Conservation (phyloP, 2,888 invertebrate genomes). For the Megalurothrips usitatus region DNA sequence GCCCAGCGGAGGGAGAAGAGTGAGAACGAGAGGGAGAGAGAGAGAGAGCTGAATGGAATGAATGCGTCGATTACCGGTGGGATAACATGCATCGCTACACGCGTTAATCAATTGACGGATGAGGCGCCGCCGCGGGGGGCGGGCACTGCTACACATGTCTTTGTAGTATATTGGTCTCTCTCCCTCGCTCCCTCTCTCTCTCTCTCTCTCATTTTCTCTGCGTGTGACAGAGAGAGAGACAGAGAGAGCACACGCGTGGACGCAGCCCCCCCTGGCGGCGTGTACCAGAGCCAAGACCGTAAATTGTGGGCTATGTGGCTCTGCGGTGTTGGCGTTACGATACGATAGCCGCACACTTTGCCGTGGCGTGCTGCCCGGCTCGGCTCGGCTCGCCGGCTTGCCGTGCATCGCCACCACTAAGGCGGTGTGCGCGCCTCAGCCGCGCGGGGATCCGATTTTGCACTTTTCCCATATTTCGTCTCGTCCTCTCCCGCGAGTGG, state of each 20-base stretch:
- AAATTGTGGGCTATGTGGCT: not conserved
- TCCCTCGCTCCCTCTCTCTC: no score
- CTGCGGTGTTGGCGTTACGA: no score
- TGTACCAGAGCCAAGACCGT: not conserved
- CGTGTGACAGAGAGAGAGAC: no score
- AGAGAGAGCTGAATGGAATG: not conserved
- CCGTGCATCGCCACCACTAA: not conserved
- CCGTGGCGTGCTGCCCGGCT: not conserved
- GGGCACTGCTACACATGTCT: not conserved
- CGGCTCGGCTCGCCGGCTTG: not conserved
- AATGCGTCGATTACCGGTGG: not conserved
- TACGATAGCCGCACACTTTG: not conserved
- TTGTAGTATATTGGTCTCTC: not conserved
- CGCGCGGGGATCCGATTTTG: no score
- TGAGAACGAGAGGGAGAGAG: not conserved
- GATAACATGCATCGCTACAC: not conserved
- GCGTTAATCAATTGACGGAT: conserved; percentile 17
- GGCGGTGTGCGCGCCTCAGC: no score
- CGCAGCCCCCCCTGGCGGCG: not conserved
- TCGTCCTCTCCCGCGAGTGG: no score
- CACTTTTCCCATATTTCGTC: no score
- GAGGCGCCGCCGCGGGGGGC: conserved; percentile 1
- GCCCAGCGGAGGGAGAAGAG: not conserved
- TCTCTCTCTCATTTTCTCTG: no score
- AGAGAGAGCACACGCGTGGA: not conserved